Conservation (phyloP, 2,797 vertebrate species). For the Nannoperca obscura region DNA sequence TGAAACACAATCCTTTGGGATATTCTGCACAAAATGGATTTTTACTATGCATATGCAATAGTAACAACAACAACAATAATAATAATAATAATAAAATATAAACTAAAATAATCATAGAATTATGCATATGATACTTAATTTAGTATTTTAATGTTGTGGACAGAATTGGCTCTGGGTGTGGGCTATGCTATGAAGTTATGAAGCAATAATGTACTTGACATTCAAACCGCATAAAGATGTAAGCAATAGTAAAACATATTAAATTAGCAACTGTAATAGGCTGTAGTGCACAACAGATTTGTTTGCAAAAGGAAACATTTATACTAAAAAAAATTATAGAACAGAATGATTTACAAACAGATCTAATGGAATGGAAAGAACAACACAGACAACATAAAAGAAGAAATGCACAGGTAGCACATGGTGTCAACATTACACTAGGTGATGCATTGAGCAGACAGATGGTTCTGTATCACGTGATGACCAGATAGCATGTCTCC, state of each 20-base stretch:
- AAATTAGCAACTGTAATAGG: background rate
- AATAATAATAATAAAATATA: too few species aligned
- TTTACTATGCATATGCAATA: background rate
- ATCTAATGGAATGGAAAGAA: background rate
- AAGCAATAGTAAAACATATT: background rate
- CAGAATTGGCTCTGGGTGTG: background rate
- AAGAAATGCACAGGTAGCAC: background rate
- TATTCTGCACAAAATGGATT: constrained; percentile 21
- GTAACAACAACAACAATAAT: too few species aligned
- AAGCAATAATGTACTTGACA: background rate
- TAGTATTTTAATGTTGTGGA: background rate
- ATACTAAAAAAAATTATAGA: too few species aligned
- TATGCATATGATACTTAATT: background rate
- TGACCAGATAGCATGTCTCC: constrained; percentile 22
- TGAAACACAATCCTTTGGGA: constrained; percentile 24
- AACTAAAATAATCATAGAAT: background rate
- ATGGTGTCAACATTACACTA: constrained; percentile 10
- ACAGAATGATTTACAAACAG: background rate
- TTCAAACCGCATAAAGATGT: background rate
- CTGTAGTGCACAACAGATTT: background rate
- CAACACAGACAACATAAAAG: constrained; percentile 1
- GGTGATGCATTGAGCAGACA: constrained; percentile 30
- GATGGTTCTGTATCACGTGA: constrained; percentile 46
- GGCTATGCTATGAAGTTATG: background rate
- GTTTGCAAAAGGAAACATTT: too few species aligned